phyloP scores from a whole-genome alignment of 2,113 vertebrate species.

The Alectura lathami region DNA sequence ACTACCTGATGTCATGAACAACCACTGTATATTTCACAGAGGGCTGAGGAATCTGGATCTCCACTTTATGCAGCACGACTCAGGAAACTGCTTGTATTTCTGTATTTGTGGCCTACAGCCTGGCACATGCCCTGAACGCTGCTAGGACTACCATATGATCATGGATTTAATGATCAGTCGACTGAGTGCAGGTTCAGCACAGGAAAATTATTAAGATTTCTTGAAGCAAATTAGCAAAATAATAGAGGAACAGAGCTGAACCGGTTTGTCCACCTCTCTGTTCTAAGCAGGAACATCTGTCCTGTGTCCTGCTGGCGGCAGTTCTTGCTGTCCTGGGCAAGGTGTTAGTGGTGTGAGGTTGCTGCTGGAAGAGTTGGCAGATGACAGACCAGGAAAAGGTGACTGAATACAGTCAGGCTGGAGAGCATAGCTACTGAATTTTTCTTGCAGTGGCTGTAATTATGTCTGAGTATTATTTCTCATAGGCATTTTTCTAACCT shows the following conservation, averaged over 20 bases:
- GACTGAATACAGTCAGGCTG: neutral
- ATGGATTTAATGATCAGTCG: neutral
- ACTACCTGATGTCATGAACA: neutral
- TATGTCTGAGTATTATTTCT: neutral
- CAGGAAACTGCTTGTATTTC: neutral
- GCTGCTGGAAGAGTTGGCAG: neutral
- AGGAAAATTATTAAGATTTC: neutral
- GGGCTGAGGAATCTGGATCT: neutral
- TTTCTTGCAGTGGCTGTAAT: neutral
- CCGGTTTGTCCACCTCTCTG: neutral
- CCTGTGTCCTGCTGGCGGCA: neutral
- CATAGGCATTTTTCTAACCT: neutral
- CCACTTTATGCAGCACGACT: neutral
- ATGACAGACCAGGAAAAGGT: neutral
- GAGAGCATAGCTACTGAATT: neutral
- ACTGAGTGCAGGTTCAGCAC: neutral
- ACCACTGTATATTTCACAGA: neutral
- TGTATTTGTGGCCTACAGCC: neutral
- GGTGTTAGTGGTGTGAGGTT: neutral
- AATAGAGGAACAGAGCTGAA: neutral
- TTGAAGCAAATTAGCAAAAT: neutral
- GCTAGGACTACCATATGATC: neutral
- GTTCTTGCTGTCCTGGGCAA: neutral
- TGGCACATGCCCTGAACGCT: neutral
- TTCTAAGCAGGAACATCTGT: neutral